Base-by-base conservation (phyloP, 2,797 vertebrate species). In the Chromobotia macracanthus region DNA sequence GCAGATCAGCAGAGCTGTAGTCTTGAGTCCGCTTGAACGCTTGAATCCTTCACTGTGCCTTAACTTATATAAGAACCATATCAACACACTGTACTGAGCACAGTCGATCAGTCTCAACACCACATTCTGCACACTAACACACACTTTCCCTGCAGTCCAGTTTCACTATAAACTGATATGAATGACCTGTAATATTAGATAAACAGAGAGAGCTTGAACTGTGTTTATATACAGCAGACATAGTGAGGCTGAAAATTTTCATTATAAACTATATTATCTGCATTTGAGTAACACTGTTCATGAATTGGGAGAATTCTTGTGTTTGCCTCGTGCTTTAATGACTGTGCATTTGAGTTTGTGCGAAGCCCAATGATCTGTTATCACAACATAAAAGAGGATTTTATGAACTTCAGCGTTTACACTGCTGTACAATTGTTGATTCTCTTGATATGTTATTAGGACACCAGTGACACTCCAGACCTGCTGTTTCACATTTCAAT, bases 21-120 rank as follows among this genome's bases (percentile, higher is more conserved):
- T 89, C 82, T 83, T n/a, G n/a, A n/a, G n/a, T n/a, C n/a, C n/a
- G n/a, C n/a, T n/a, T n/a, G n/a, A 81, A 86, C 78, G 88, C 53
- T 68, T 91, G 87, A 86, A 84, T 79, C 90, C 89, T 89, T 93
- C 89, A 91, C 93, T 92, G 94, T 95, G 94, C 93, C 94, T 94
- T 95, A 95, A 90, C n/a, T 1, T 15, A 87, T 89, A 90, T 93
- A 83, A 80, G 58, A 72, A 70, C 67, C 63, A 82, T 71, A 81
- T 81, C 81, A 79, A 82, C 69, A 56, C 72, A 75, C 79, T 81
- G 13, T 18, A 50, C 56, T 16, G 25, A 61, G 23, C 56, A 60
- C 9, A 21, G 19, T 21, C 19, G 3, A 13, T 56, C 56, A 60
- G 12, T 25, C 38, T 11, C 9, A 9, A 66, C 65, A 84, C 41